phyloP scores from a whole-genome alignment of 2,888 invertebrate genomes.

The Lamproptera curius region DNA sequence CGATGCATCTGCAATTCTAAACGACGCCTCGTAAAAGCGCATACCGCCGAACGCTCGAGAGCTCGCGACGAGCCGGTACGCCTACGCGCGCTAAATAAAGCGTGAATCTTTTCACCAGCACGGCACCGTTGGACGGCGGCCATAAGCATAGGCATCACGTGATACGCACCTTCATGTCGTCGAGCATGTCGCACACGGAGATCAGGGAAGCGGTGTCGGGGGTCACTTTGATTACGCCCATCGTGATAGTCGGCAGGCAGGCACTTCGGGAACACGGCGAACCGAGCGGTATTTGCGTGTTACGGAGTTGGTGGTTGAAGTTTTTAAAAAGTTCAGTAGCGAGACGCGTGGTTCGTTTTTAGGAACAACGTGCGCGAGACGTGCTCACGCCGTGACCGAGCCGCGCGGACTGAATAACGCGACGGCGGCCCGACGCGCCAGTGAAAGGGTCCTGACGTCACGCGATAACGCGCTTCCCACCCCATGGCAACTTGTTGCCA shows the following conservation, averaged over 20 bases:
- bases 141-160: slow-evolving; percentile 28
- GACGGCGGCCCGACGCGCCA: slow-evolving; percentile 54
- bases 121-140: slow-evolving; percentile 46
- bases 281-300: slow-evolving; percentile 59
- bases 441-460: slow-evolving; percentile 80
- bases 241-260: slow-evolving; percentile 34
- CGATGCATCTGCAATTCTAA: slow-evolving; percentile 23
- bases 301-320: slow-evolving; percentile 35
- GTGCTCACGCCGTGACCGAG: slow-evolving; percentile 72
- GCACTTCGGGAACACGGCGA: slow-evolving; percentile 46
- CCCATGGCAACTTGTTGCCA: slow-evolving; percentile 63
- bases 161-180: slow-evolving; percentile 69
- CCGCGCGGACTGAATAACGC: slow-evolving; percentile 67
- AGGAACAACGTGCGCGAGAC: slow-evolving; percentile 63
- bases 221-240: slow-evolving; percentile 71
- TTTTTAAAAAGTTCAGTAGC: slow-evolving; percentile 37
- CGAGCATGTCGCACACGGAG: slow-evolving; percentile 70
- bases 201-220: slow-evolving; percentile 65
- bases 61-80: slow-evolving; percentile 35
- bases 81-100: slow-evolving; percentile 48
- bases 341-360: slow-evolving; percentile 59
- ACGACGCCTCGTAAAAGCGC: slow-evolving; percentile 47
- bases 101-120: slow-evolving; percentile 45
- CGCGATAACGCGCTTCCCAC: slow-evolving; percentile 38
- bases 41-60: slow-evolving; percentile 41